Base-by-base conservation (phyloP, 1,140 invertebrate genomes). In the Delia radicum region DNA sequence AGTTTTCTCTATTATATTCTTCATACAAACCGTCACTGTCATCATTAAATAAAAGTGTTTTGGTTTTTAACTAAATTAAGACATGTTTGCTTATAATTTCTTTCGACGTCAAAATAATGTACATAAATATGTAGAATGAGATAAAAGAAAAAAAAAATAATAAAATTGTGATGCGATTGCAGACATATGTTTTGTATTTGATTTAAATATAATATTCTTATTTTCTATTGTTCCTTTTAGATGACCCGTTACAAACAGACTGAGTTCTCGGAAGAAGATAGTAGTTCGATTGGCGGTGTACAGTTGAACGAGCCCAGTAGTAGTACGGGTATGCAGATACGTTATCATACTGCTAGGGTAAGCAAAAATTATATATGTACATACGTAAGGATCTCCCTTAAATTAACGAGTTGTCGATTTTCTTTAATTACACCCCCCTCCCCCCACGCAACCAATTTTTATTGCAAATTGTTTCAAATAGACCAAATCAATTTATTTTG, bases 221-320 rank as follows among this genome's bases (percentile, higher is more conserved):
- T 28, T 37, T 33, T n/a, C n/a, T 69, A 27, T 33, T 33, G 33
- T 69, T 8, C 10, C 37, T 15, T 42, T 42, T 31, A 94, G 93
- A 94, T 94, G 93, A 94, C 93, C 77, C 90, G 92, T 76, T 95
- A 95, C 80, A 94, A 94, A 87, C 93, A 94, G 81, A 92, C 93
- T 31, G 93, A 94, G 82, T 94, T 95, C 79, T 92, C 93, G 80
- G 93, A 94, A 84, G 93, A 94, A 79, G 93, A 94, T 82, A 91
- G 89, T n/a, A 93, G 91, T 80, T 94, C 93, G 80, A 91, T 94
- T 77, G 94, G 94, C 67, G 94, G 93, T 21, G 93, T 94, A 12
- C 93, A 94, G 78, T 88, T 95, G 55, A 92, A 91, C 62, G 92
- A 93, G 85, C 90, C 90, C 28, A 92, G 94, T 15, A 91, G 92